Evolutionary conservation across 2,888 invertebrate species (phyloP), one percentile per base, ranked within the genome.

Genomic region (Agrilus cyanescens): DNA sequence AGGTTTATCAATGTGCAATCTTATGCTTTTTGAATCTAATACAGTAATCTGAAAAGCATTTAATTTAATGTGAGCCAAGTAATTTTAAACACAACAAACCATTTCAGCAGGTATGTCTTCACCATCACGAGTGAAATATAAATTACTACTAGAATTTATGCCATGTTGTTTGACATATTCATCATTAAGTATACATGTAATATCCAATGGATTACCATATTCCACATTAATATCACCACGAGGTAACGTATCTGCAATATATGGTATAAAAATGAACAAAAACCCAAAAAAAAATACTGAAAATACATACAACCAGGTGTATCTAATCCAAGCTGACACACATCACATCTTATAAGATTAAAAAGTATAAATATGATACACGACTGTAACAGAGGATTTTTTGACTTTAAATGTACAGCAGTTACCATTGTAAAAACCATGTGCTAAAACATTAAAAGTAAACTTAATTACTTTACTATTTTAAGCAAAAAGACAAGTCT

Each of bases 21-120:
- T 68, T 47, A 80, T 74, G 8, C 80, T 76, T 3, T 82, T 80
- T 14, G 68, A 67, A 57, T 84, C 83, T 25, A 82, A 51, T 41
- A 74, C 66, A 36, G 66, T 67, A 13, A 76, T 69, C 65, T 64
- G 47, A 30, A 54, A 55, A 43, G 45, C 42, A 36, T 30, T 10
- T 40, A 37, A 37, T 34, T 25, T 14, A 32, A 13, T 44, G 14
- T 25, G 3, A 13, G 7, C 38, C 25, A n/a, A n/a, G n/a, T n/a
- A n/a, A n/a, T n/a, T n/a, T n/a, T n/a, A n/a, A n/a, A n/a, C 41
- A 39, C 12, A 32, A 50, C 48, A 55, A 44, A 59, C 60, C 46
- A 62, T 69, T 53, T 70, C 65, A 4, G 55, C 48, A 18, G 69
- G 63, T 46, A 74, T 57, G 33, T 49, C 48, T 30, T 61, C 57